These are phyloP conservation scores for Nasonia vitripennis DNA, from an alignment of 1,140 invertebrate species.

Conservation along the genomic window DNA sequence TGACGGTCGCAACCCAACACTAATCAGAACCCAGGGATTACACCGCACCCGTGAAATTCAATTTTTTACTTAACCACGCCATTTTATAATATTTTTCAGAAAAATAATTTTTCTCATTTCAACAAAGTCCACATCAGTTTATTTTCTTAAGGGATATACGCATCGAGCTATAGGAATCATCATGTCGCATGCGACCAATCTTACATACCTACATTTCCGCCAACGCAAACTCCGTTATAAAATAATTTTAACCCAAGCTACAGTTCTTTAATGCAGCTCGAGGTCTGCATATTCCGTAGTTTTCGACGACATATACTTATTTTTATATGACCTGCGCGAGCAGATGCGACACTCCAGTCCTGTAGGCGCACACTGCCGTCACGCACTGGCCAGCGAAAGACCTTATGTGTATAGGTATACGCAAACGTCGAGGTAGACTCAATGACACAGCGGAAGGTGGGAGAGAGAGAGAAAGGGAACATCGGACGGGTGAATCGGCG, in stretches of 20 bases:
- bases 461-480: conserved; percentile 1
- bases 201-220: no score
- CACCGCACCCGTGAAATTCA: no score
- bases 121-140: no score
- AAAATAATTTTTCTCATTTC: no score
- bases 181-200: no score
- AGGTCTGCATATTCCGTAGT: neutral
- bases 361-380: conserved; percentile 23
- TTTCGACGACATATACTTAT: neutral
- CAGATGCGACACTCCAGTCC: conserved; percentile 40
- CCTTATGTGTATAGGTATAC: neutral
- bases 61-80: no score
- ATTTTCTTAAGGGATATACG: no score
- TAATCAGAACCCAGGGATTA: no score
- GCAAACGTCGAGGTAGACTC: neutral
- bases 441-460: neutral
- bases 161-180: no score
- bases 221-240: neutral
- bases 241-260: neutral
- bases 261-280: neutral
- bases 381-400: neutral
- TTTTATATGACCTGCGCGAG: neutral
- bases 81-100: no score
- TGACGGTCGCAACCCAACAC: no score
- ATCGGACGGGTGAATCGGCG: conserved; percentile 51